Percentiles rank a stretch among this genome's conserved stretches.
These are phyloP conservation scores for Machimus atricapillus DNA, from an alignment of 2,888 invertebrate species.

Conservation along the genomic window DNA sequence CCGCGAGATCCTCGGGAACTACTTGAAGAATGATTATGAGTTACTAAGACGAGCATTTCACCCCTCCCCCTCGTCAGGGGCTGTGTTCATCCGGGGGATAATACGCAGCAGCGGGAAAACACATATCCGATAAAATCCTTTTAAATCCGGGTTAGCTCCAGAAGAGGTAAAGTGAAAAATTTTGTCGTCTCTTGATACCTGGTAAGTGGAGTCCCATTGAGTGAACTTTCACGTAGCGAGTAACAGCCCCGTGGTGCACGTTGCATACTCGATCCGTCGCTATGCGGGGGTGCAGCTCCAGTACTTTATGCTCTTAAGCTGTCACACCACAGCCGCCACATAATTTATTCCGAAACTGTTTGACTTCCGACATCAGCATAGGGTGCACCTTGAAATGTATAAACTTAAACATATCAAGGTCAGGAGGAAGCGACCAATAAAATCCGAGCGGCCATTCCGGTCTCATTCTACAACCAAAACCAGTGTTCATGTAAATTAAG, in stretches of 20 bases:
- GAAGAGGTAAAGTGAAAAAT: conserved; percentile 39
- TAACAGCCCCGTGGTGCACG: conserved; percentile 25
- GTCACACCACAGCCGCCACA: conserved; percentile 35
- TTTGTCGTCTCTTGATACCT: conserved; percentile 40
- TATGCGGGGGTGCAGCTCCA: conserved; percentile 13
- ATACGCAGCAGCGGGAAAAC: not conserved
- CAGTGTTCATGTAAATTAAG: conserved; percentile 40
- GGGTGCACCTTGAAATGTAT: conserved; percentile 7
- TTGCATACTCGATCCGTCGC: not conserved
- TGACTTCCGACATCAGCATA: conserved; percentile 1
- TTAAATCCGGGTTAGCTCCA: conserved; percentile 35
- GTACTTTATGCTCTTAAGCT: conserved; percentile 27
- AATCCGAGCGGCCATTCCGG: not conserved
- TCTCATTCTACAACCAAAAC: not conserved
- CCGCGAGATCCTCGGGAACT: not conserved
- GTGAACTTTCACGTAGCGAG: conserved; percentile 37
- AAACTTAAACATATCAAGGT: conserved; percentile 16
- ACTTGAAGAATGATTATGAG: not conserved
- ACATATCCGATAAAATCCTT: conserved; percentile 32
- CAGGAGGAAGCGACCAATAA: not conserved
- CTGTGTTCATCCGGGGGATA: conserved; percentile 1
- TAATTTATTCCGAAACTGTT: conserved; percentile 32
- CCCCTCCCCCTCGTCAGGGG: not conserved
- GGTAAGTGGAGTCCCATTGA: conserved; percentile 29
- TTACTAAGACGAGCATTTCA: not conserved